Percentiles rank a stretch among this genome's conserved stretches.
Evolutionary conservation across 1,140 invertebrate genomes (phyloP).

Genomic region (Ctenoplectra terminalis): DNA sequence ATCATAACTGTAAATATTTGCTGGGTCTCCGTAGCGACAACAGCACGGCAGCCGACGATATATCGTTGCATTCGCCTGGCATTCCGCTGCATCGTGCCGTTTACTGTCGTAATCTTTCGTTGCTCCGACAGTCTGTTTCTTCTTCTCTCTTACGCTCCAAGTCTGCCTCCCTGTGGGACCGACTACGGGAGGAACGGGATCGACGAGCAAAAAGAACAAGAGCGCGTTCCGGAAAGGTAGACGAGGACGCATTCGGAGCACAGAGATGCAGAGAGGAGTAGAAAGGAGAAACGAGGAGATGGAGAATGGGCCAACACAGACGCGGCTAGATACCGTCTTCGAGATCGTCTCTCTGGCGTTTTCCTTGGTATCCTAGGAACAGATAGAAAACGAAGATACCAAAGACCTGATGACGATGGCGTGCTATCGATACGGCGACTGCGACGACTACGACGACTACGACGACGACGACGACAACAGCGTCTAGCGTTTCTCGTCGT

Average conservation of each 20-base stretch:
- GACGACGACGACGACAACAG: no score
- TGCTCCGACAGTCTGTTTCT: neutral
- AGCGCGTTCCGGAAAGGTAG: neutral
- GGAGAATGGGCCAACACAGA: constrained; percentile 26
- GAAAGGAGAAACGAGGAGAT: neutral
- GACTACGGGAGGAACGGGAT: neutral
- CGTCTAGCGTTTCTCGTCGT: constrained; percentile 6
- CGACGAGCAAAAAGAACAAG: neutral
- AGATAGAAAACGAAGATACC: constrained; percentile 24
- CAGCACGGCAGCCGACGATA: neutral
- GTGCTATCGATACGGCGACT: constrained; percentile 19
- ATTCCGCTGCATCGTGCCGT: neutral
- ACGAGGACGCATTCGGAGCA: neutral
- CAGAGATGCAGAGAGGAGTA: neutral
- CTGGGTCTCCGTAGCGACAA: neutral
- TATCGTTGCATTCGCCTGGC: constrained; percentile 10
- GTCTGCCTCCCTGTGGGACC: neutral
- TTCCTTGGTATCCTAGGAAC: neutral
- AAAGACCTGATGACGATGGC: neutral
- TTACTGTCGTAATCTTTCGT: constrained; percentile 41
- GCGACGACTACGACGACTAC: no score
- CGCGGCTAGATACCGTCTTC: constrained; percentile 4
- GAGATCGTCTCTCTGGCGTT: constrained; percentile 8
- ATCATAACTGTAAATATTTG: constrained; percentile 52
- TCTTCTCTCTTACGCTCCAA: neutral